Evolutionary conservation across 2,113 vertebrate species (phyloP), one percentile per base, ranked within the genome.

Genomic region (Perognathus longimembris): DNA sequence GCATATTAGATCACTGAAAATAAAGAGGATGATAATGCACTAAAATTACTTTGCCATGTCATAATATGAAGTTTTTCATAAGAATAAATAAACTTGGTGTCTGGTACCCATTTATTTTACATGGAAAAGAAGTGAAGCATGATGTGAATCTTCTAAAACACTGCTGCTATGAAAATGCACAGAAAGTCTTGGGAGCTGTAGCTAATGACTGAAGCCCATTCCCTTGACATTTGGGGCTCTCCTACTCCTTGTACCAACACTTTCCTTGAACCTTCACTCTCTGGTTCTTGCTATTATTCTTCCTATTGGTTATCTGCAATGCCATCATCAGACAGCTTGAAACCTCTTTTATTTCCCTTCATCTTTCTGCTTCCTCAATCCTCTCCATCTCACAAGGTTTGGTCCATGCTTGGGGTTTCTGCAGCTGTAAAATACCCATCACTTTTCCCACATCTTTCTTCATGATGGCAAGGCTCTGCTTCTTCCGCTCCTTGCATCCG

Each of bases 11-110:
- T 91, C 88, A 91, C 69, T 82, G 89, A 61, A 61, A 61, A 75
- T 95, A n/a, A 88, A 89, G 0, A 0, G 15, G 78, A 89, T 32
- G 69, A 88, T 21, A 94, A 70, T n/a, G 7, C 24, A 85, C 12
- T 74, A 93, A 61, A 89, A 91, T 91, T 92, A 95, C 70, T 92
- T 75, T 54, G n/a, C 61, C 77, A 59, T 90, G 88, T 84, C 94
- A 90, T 78, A 85, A 89, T 87, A 91, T 90, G 93, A 59, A 38
- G 69, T 91, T 93, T n/a, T 77, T 32, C 45, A 61, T 76, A 82
- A 69, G 34, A 90, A 93, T 82, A 94, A 95, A 92, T 88, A 94
- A 90, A 92, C 81, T 83, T 66, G 69, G 61, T 88, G 30, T 57
- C 80, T 80, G 75, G 85, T 61, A 73, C 83, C 89, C 88, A 81